Conservation (phyloP, 2,888 invertebrate species). For the Aphrophora alni region DNA sequence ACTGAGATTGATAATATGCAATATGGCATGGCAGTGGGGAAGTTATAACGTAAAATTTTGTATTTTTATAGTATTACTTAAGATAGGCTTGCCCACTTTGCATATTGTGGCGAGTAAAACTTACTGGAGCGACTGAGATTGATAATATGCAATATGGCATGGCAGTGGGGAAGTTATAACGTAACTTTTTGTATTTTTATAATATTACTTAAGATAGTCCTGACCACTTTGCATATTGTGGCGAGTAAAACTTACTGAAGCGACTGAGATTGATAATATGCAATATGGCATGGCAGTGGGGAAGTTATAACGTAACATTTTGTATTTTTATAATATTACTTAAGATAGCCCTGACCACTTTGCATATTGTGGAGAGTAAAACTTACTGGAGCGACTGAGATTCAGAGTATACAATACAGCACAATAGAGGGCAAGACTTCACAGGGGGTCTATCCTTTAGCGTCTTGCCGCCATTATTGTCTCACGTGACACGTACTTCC, state of each 20-base stretch:
- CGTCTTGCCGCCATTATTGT: constrained; percentile 9
- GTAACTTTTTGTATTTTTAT: neutral
- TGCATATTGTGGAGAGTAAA: neutral
- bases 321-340: neutral
- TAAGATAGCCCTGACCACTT: neutral
- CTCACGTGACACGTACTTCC: constrained; percentile 3
- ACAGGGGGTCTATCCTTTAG: constrained; percentile 5
- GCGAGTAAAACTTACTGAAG: neutral
- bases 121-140: too few species aligned
- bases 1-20: too few species aligned
- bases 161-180: too few species aligned
- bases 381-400: neutral
- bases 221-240: too few species aligned
- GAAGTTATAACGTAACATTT: too few species aligned
- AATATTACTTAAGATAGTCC: neutral
- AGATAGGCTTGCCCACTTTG: neutral
- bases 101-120: neutral
- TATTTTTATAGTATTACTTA: too few species aligned
- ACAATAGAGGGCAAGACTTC: neutral
- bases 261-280: neutral
- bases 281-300: too few species aligned
- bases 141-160: too few species aligned
- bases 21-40: too few species aligned
- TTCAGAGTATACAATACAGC: neutral
- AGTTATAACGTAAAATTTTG: too few species aligned